phyloP scores from a whole-genome alignment of 1,140 invertebrate genomes.

The Frieseomelitta varia region DNA sequence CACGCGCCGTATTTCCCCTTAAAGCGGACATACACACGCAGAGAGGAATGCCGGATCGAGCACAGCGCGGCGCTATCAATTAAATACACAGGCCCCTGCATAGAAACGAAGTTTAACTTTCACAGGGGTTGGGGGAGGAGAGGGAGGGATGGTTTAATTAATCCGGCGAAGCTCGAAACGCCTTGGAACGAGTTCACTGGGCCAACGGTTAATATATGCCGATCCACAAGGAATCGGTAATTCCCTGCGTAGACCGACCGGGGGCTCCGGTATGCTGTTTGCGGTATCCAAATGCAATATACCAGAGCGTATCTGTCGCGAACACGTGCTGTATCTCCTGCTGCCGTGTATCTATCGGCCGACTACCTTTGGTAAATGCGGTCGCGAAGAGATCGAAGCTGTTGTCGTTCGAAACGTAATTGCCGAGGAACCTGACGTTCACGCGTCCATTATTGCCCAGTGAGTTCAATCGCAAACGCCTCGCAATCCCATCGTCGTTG shows the following conservation, averaged over 20 bases:
- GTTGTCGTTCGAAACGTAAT: slow-evolving; percentile 2
- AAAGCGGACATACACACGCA: too few relatives aligned
- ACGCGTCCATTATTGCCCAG: not conserved
- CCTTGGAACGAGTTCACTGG: slow-evolving; percentile 42
- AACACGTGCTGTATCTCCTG: slow-evolving; percentile 17
- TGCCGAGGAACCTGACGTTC: not conserved
- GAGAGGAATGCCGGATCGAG: not conserved
- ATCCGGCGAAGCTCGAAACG: slow-evolving; percentile 15
- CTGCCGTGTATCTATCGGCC: not conserved
- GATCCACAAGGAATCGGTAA: slow-evolving; percentile 35
- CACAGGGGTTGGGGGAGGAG: not conserved
- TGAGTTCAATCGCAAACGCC: not conserved
- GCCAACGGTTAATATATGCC: slow-evolving; percentile 7
- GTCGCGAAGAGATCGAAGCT: slow-evolving; percentile 5
- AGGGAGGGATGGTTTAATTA: slow-evolving; percentile 29
- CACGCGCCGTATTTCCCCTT: not conserved
- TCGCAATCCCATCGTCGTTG: too few relatives aligned
- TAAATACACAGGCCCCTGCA: not conserved
- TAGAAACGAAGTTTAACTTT: not conserved
- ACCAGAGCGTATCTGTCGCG: slow-evolving; percentile 24
- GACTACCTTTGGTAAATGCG: slow-evolving; percentile 17
- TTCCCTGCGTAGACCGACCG: slow-evolving; percentile 21
- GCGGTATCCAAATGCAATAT: slow-evolving; percentile 44
- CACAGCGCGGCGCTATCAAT: slow-evolving; percentile 9
- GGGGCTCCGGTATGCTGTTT: slow-evolving; percentile 30